Base-by-base conservation (phyloP, 1,140 invertebrate species). In the Eumeta japonica region DNA sequence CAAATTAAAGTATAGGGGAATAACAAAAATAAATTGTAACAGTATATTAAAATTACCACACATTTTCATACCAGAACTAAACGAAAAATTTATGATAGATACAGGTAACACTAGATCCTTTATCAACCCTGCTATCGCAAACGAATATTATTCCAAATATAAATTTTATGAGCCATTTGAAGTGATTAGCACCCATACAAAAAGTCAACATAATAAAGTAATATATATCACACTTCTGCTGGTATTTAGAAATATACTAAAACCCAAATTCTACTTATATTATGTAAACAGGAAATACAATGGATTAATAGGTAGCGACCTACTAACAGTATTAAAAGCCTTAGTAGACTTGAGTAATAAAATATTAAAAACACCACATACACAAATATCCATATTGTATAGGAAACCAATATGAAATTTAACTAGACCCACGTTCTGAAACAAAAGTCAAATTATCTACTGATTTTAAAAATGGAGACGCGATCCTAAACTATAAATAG, bases 301-400 rank as follows among this genome's bases (percentile, higher is more conserved):
- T 12, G 35, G 31, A 9, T 33, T 33, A 45, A 24, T 24, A n/a
- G 20, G 20, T 24, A 24, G 5, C 20, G 20, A 24, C n/a, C n/a
- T 24, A 24, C 20, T 24, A 7, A n/a, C 5, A n/a, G 5, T 24
- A 17, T 37, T 45, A 36, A 17, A 43, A 9, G 43, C 47, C 4
- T 14, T 38, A 14, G 39, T 49, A 19, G 40, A 49, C 27, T 19
- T 49, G 10, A 48, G 28, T 58, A 10, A 9, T 52, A 17, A 38
- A 50, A 7, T 15, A 54, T 10, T 35, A 52, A 34, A 31, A 45
- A 28, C 24, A 58, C 14, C 39, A 42, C 24, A 47, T 58, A 7
- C 50, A 54, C 11, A 16, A 15, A 30, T 51, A 50, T 41, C 43
- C 38, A 3, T 28, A 24, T 7, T 57, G 48, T 0, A 47, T 48